Evolutionary conservation across 2,797 vertebrate species (phyloP), one percentile per base, ranked within the genome.

Genomic region (Parambassis ranga): DNA sequence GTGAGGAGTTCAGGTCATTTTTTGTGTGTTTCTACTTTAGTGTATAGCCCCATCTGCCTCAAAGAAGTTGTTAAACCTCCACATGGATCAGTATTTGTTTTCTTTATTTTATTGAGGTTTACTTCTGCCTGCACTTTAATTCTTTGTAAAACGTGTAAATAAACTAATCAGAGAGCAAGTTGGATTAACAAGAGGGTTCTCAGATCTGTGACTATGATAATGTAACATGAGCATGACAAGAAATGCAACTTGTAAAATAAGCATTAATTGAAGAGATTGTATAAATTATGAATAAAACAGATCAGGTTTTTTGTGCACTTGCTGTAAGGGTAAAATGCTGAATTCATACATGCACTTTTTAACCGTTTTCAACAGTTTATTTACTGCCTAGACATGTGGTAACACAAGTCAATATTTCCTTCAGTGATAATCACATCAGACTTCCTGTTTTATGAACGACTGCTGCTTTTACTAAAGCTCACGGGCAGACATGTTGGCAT

Each of bases 91-190:
- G 53, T 71, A 30, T 68, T 75, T 49, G 13, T 19, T 7, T 20
- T 26, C 35, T 6, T 13, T 15, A 5, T n/a, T n/a, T n/a, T n/a
- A 18, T 3, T 13, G 6, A 49, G 39, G 37, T 49, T 79, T 63
- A 72, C 46, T 42, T 75, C 7, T 16, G 14, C 71, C 62, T 82
- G 88, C 87, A 88, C 86, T 87, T 88, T 87, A 82, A 37, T 79
- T 57, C 3, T 60, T 66, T 32, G 6, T 47, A 1, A n/a, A n/a
- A n/a, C n/a, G n/a, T n/a, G 8, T 24, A 14, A 20, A 20, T 0
- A 10, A 42, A 3, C 71, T 46, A n/a, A 30, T 14, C 8, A 22
- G 11, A 13, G 15, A 41, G 5, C 5, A 51, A 4, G 15, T 63
- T 31, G 38, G 16, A 28, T n/a, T 37, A 33, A 35, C 20, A 11